Conservation (phyloP, 2,113 vertebrate species). For the Cercopithecus mona region DNA sequence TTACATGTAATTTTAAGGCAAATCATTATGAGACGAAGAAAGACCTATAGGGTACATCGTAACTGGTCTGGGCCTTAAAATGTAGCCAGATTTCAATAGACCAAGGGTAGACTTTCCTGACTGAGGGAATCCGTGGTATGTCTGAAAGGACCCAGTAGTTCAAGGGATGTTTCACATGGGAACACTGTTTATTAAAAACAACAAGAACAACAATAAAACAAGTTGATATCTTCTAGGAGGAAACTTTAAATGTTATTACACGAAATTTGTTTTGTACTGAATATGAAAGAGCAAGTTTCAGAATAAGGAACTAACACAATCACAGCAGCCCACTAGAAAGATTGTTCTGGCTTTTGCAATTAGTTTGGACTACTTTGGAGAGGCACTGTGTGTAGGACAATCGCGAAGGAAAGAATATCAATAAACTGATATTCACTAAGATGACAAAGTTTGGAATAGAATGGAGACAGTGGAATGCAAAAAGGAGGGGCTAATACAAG, state of each 20-base stretch:
- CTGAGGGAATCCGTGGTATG: background rate
- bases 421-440: background rate
- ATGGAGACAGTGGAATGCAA: background rate
- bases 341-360: background rate
- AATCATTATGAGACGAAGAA: background rate
- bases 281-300: background rate
- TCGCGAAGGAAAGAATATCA: background rate
- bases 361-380: background rate
- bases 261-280: background rate
- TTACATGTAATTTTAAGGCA: slow-evolving; percentile 46
- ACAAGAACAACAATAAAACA: background rate
- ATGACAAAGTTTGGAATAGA: background rate
- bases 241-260: background rate
- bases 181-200: background rate
- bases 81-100: background rate
- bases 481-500: background rate
- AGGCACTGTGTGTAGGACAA: background rate
- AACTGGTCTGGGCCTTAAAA: background rate
- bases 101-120: background rate
- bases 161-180: background rate
- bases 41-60: accelerated
- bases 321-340: background rate
- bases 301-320: background rate
- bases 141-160: background rate
- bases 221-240: background rate